Percentiles rank a stretch among this genome's conserved stretches.
Conservation (phyloP, 2,888 invertebrate genomes). For the Flabesymbios commensalis region DNA sequence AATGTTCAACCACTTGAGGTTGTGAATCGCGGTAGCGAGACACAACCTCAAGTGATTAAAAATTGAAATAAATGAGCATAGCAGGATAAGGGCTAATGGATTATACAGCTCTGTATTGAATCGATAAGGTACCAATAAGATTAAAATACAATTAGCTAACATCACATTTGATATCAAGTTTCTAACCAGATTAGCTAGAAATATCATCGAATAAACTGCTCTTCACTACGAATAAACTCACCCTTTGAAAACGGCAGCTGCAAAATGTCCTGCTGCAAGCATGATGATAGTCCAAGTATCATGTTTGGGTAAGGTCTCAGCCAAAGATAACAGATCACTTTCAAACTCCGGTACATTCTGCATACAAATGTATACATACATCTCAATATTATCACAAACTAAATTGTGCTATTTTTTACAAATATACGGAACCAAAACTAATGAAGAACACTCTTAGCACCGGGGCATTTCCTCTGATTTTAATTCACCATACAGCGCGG, state of each 20-base stretch:
- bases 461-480: too few relatives aligned
- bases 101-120: neutral
- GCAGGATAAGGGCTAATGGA: too few relatives aligned
- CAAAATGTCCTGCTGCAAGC: conserved; percentile 84
- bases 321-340: conserved; percentile 55
- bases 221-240: conserved; percentile 30
- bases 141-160: too few relatives aligned
- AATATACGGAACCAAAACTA: neutral
- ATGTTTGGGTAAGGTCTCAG: conserved; percentile 58
- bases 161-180: too few relatives aligned
- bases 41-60: neutral
- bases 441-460: too few relatives aligned
- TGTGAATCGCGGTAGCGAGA: too few relatives aligned
- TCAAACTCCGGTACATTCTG: conserved; percentile 43
- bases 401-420: neutral
- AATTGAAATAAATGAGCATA: neutral
- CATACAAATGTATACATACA: too few relatives aligned
- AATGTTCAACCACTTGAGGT: too few relatives aligned
- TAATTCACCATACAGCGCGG: too few relatives aligned
- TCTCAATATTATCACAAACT: neutral
- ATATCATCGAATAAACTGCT: too few relatives aligned
- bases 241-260: conserved; percentile 71
- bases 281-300: conserved; percentile 77
- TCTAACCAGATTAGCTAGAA: too few relatives aligned
- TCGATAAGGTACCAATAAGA: neutral